These are phyloP conservation scores for pig (Sus scrofa) DNA, from an alignment of 2,113 vertebrate genomes.

Conservation along the genomic window T2T-Sscrofa CM000819.6:97083001-97083500, in stretches of 20 bases:
- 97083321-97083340: slow-evolving; percentile 37
- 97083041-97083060: background rate
- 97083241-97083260: background rate
- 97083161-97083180: background rate
- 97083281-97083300: slow-evolving; percentile 42
- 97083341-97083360: background rate
- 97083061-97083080: background rate
- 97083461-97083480: slow-evolving; percentile 62
- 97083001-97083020: background rate
- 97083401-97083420: background rate
- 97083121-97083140: no score
- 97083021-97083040: fast-evolving
- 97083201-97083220: background rate
- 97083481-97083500: slow-evolving; percentile 69
- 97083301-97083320: background rate
- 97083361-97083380: slow-evolving; percentile 44
- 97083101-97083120: no score
- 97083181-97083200: background rate
- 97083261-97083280: background rate
- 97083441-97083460: slow-evolving; percentile 64
- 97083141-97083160: background rate
- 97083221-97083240: background rate
- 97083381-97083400: slow-evolving; percentile 58
- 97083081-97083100: no score
- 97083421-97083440: background rate